Evolutionary conservation across 2,888 invertebrate genomes (phyloP), one percentile per base, ranked within the genome.

Genomic region (Chymomyza caudatula): DNA sequence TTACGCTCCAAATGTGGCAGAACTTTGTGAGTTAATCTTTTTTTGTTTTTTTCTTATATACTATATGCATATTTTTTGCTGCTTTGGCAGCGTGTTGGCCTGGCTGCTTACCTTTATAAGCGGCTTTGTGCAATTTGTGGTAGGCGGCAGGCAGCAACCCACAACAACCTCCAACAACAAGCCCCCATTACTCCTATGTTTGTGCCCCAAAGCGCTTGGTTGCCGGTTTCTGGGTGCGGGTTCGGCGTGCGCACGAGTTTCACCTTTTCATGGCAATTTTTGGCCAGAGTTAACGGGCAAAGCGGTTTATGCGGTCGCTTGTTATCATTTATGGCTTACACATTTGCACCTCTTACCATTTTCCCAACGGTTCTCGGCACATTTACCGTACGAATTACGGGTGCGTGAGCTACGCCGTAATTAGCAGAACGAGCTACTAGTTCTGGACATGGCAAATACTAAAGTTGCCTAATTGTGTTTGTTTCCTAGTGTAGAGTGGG

Each of bases 291-390:
- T 20, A 15, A 13, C 52, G 3, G 37, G 49, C 53, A 67, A 76
- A 76, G 76, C 77, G 85, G 74, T 77, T 77, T 81, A 74, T 67
- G 74, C 58, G 76, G 75, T 76, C 75, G 64, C 67, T 68, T 80
- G 84, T 83, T 82, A 83, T 82, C 81, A 85, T 82, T 83, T 83
- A 85, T 85, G 85, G 83, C 78, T 76, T 83, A 77, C 70, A 77
- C 80, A 80, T 85, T 81, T 85, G 65, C 72, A 73, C 74, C 73
- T 64, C 11, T 1, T 11, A 37, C 29, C 29, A 11, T 37, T 37
- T 37, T 29, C 29, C 8, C 11, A 37, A 1, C 11, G 29, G 11
- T 11, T 37, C 5, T 1, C n/a, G 8, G 11, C 29, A 11, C 11
- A 37, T 8, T 8, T 37, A 37, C 29, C 11, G 29, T 37, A 37